Percentiles rank a stretch among this genome's conserved stretches.
Evolutionary conservation across 2,113 vertebrate genomes (phyloP).

Genomic region (Salvelinus sp.): DNA sequence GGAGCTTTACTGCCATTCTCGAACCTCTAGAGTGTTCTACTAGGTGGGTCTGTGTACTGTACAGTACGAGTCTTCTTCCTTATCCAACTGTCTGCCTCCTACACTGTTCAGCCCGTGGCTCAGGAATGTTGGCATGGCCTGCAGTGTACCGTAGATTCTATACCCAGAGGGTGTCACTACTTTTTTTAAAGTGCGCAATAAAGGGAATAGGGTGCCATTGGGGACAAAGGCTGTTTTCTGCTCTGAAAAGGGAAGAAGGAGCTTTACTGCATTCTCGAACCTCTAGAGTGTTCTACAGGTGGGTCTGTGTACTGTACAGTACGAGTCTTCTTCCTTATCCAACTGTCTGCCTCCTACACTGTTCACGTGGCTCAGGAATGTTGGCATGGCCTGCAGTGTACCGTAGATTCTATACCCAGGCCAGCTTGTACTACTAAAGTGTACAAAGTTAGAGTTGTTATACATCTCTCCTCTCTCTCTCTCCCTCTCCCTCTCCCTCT

Average conservation of each 20-base stretch:
- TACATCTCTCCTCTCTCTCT: too few relatives aligned
- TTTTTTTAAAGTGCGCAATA: too few relatives aligned
- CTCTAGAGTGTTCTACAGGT: neutral
- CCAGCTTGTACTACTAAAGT: neutral
- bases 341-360: neutral
- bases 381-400: neutral
- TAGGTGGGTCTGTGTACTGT: conserved; percentile 9
- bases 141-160: neutral
- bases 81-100: neutral
- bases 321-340: neutral
- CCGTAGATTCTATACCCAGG: neutral
- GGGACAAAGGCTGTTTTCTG: neutral
- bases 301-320: conserved; percentile 5
- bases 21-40: neutral
- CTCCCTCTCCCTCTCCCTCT: too few relatives aligned
- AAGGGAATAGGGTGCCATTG: too few relatives aligned
- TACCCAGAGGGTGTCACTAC: neutral
- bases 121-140: neutral
- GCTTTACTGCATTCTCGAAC: neutral
- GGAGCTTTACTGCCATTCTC: neutral
- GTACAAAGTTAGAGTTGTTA: neutral
- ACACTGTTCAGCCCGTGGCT: neutral
- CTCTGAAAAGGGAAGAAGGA: conserved; percentile 8
- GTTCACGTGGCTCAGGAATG: neutral
- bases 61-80: neutral